Evolutionary conservation across 2,888 invertebrate species (phyloP).

Genomic region (Leptopterna dolabrata): DNA sequence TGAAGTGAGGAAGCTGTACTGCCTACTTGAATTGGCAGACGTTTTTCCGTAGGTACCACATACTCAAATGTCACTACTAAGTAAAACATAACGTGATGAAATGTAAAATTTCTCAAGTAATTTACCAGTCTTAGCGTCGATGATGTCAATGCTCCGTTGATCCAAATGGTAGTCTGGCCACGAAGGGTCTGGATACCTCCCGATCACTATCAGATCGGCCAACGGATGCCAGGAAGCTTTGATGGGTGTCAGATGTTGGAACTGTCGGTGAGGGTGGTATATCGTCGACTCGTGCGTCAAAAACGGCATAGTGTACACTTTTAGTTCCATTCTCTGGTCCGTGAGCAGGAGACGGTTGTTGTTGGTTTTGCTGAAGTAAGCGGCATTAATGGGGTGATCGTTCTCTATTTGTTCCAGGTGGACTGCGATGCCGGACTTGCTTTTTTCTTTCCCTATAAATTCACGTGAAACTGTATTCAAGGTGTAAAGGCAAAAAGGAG

Average conservation of each 20-base stretch:
- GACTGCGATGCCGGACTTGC: slow-evolving; percentile 14
- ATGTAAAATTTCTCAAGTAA: no score
- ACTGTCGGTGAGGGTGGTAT: slow-evolving; percentile 67
- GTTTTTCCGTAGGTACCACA: no score
- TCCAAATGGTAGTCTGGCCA: slow-evolving; percentile 65
- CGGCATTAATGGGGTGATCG: slow-evolving; percentile 61
- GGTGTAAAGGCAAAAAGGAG: not conserved
- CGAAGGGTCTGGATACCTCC: slow-evolving; percentile 67
- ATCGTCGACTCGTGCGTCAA: slow-evolving; percentile 66
- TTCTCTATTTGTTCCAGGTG: slow-evolving; percentile 58
- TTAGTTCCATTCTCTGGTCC: slow-evolving; percentile 66
- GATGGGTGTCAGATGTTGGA: slow-evolving; percentile 68
- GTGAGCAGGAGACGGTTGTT: slow-evolving; percentile 67
- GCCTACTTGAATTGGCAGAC: no score
- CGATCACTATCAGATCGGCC: slow-evolving; percentile 67
- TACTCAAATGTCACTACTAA: no score
- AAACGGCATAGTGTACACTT: slow-evolving; percentile 64
- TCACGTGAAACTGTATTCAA: no score
- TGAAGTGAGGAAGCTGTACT: no score
- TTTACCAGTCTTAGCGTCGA: slow-evolving; percentile 65
- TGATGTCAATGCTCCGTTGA: slow-evolving; percentile 66
- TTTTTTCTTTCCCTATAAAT: slow-evolving; percentile 45
- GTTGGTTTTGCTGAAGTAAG: slow-evolving; percentile 65
- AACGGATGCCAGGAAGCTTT: slow-evolving; percentile 68
- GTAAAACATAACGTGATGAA: no score